Evolutionary conservation across 2,797 vertebrate species (phyloP), one percentile per base, ranked within the genome.

Genomic region (Poecilia picta): DNA sequence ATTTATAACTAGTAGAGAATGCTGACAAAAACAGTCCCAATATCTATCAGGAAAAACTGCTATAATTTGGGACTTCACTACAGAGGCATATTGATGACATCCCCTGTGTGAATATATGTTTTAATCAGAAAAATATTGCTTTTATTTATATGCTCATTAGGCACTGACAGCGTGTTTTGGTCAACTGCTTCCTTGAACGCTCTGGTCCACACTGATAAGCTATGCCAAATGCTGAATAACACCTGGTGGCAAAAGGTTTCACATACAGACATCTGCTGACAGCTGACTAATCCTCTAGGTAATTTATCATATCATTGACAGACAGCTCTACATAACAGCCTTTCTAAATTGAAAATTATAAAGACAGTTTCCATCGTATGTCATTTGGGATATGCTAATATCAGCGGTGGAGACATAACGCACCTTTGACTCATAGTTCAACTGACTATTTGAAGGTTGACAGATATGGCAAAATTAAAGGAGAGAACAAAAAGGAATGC

Each of bases 191-290:
- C 0, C 71, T 80, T 81, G 74, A 79, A 81, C 7, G 4, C 62
- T 77, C 57, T 73, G 66, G 80, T 76, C 57, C 46, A 82, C 55
- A 78, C 72, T 72, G 46, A 76, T 41, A 72, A 75, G 46, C 72
- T 77, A 80, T 79, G 78, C 66, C 85, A 85, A 85, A 73, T 78
- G 81, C 41, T 74, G 33, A 41, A 66, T 77, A 86, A 81, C 64
- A 85, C 81, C 79, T 83, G 80, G 59, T 85, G 78, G 73, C 77
- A 46, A 78, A 68, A 83, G 77, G 73, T 86, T 82, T 81, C 78
- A 71, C 74, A 78, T 78, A 64, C 75, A 85, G 68, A 84, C 81
- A 84, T 85, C 80, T 87, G 85, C 78, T 84, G 76, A 78, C 74
- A 83, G 71, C 75, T 80, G 74, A 84, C 75, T 81, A 80, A 84